Percentiles rank a stretch among this genome's conserved stretches.
phyloP scores from a whole-genome alignment of 1,140 invertebrate genomes.

The Trissolcus basalis region DNA sequence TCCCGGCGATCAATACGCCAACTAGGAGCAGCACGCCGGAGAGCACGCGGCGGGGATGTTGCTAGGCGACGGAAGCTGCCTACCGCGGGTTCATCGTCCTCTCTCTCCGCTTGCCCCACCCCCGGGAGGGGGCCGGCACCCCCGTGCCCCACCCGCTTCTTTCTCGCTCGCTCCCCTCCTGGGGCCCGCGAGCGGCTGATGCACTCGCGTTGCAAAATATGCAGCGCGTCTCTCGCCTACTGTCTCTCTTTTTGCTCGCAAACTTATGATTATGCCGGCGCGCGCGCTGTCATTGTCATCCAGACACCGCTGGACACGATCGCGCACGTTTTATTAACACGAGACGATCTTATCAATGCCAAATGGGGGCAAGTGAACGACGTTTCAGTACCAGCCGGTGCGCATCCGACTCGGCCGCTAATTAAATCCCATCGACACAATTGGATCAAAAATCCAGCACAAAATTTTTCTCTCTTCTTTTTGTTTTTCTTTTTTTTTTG shows the following conservation, averaged over 20 bases:
- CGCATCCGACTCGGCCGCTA: no score
- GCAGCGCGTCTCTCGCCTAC: constrained; percentile 4
- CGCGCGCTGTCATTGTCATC: constrained; percentile 4
- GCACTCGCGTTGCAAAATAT: constrained; percentile 18
- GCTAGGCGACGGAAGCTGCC: constrained; percentile 48
- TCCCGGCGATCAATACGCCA: constrained; percentile 53
- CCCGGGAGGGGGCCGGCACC: constrained; percentile 4
- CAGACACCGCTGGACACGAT: neutral
- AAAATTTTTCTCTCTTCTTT: no score
- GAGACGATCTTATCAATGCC: no score
- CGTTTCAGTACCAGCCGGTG: no score
- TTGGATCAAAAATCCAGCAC: no score
- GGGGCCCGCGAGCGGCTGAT: constrained; percentile 7
- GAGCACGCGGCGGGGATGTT: constrained; percentile 47
- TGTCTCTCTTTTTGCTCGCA: neutral
- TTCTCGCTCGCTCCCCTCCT: constrained; percentile 5
- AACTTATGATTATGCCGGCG: neutral
- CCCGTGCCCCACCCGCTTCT: neutral
- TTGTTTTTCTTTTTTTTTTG: no score
- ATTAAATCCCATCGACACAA: no score
- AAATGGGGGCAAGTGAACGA: no score
- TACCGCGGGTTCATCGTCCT: constrained; percentile 49
- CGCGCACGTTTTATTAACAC: no score
- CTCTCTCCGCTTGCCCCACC: constrained; percentile 26
- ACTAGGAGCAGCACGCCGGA: constrained; percentile 28